Evolutionary conservation across 2,797 vertebrate genomes (phyloP).

Genomic region (Knipowitschia caucasica): DNA sequence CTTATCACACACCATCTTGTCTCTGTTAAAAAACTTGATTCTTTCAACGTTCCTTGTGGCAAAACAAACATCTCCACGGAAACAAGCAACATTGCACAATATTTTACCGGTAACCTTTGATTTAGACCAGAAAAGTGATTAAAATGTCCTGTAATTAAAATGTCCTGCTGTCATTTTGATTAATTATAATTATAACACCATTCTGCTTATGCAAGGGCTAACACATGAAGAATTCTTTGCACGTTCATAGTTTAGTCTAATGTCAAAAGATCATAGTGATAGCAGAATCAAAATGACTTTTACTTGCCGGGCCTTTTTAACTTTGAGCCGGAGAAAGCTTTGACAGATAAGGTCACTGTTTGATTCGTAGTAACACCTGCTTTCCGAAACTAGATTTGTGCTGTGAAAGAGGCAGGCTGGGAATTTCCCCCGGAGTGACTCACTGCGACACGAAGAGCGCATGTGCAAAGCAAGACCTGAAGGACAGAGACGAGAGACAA

Average conservation of each 20-base stretch:
- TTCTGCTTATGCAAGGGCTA: too few species aligned
- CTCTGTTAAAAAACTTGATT: too few species aligned
- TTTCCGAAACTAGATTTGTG: slow-evolving; percentile 60
- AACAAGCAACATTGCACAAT: too few species aligned
- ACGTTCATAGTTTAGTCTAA: not conserved
- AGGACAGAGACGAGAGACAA: slow-evolving; percentile 44
- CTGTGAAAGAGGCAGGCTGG: slow-evolving; percentile 59
- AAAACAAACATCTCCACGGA: too few species aligned
- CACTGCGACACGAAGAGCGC: slow-evolving; percentile 55
- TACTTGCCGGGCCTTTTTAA: slow-evolving; percentile 29
- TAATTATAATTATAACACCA: too few species aligned
- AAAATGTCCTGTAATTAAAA: too few species aligned
- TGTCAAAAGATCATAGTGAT: slow-evolving; percentile 11
- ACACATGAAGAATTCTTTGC: not conserved
- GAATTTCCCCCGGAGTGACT: slow-evolving; percentile 82
- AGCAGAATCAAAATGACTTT: slow-evolving; percentile 28
- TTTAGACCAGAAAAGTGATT: too few species aligned
- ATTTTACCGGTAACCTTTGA: too few species aligned
- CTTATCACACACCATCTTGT: too few species aligned
- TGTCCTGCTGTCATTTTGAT: too few species aligned
- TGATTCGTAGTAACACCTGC: slow-evolving; percentile 68
- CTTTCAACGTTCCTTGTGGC: too few species aligned
- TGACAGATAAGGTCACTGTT: slow-evolving; percentile 48
- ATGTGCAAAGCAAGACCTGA: slow-evolving; percentile 51
- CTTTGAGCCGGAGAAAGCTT: slow-evolving; percentile 59